Conservation (phyloP, 2,888 invertebrate species). For the Bembecia ichneumoniformis region DNA sequence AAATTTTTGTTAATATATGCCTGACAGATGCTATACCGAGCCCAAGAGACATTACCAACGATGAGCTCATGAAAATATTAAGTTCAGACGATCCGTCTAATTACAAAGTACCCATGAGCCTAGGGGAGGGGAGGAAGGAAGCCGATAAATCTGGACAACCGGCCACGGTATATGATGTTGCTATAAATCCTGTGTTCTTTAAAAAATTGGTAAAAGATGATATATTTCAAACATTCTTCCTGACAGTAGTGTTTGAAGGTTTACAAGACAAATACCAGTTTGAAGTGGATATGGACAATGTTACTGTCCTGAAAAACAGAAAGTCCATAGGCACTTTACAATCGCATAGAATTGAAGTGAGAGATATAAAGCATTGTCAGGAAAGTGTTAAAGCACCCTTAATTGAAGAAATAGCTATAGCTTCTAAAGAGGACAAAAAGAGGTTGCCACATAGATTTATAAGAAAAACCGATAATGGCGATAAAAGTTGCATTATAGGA, state of each 20-base stretch:
- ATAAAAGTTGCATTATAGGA: conserved; percentile 68
- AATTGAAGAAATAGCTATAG: conserved; percentile 68
- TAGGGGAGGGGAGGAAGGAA: conserved; percentile 85
- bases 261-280: conserved; percentile 82
- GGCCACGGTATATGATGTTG: conserved; percentile 86
- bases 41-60: conserved; percentile 79
- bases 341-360: conserved; percentile 80
- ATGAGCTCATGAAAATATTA: conserved; percentile 78
- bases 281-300: conserved; percentile 76
- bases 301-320: conserved; percentile 79
- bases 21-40: conserved; percentile 82
- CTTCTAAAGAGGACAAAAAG: conserved; percentile 23
- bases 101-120: conserved; percentile 91
- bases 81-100: conserved; percentile 78
- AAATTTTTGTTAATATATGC: conserved; percentile 90
- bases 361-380: conserved; percentile 70
- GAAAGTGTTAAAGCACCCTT: conserved; percentile 47
- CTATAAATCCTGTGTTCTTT: conserved; percentile 84
- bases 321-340: conserved; percentile 82
- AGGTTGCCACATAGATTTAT: conserved; percentile 74
- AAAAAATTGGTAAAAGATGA: conserved; percentile 79
- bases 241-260: conserved; percentile 84
- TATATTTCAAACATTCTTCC: conserved; percentile 83
- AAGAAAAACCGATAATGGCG: conserved; percentile 69
- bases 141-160: conserved; percentile 82